Percentiles rank a stretch among this genome's conserved stretches.
Evolutionary conservation across 1,140 invertebrate species (phyloP).

Genomic region (Augochlora pura): DNA sequence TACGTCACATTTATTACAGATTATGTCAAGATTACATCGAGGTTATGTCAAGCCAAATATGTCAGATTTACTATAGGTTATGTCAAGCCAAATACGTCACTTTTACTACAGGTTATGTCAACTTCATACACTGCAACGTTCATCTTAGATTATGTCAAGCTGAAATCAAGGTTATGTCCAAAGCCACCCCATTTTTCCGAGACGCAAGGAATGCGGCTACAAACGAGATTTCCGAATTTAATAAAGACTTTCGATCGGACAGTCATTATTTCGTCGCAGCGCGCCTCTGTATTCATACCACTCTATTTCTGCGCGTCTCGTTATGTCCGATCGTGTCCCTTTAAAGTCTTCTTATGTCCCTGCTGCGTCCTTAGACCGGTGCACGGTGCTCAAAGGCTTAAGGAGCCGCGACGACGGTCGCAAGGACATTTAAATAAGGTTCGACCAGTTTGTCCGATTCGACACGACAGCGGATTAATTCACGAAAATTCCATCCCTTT

Average conservation of each 20-base stretch:
- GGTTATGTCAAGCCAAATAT: too few species aligned
- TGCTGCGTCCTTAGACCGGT: neutral
- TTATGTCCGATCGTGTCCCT: constrained; percentile 35
- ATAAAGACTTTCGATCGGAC: neutral
- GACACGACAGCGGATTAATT: constrained; percentile 18
- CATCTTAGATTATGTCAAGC: too few species aligned
- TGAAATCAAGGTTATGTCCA: too few species aligned
- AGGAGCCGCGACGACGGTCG: constrained; percentile 12
- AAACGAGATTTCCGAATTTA: neutral
- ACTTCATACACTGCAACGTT: too few species aligned
- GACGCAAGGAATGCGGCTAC: neutral
- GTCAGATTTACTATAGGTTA: too few species aligned
- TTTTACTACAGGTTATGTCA: too few species aligned
- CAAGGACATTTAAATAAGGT: constrained; percentile 42
- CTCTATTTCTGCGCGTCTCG: constrained; percentile 46
- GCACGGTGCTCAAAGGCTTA: neutral
- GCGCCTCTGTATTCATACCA: constrained; percentile 43
- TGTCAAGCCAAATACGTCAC: too few species aligned
- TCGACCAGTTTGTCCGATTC: constrained; percentile 23
- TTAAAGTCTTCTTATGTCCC: constrained; percentile 42
- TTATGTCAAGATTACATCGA: too few species aligned
- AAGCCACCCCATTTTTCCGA: too few species aligned
- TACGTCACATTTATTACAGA: too few species aligned
- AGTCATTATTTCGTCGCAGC: neutral
- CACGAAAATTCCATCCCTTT: neutral